Percentiles rank a stretch among this genome's conserved stretches.
Conservation (phyloP, 2,797 vertebrate genomes). For the Synanceia verrucosa region DNA sequence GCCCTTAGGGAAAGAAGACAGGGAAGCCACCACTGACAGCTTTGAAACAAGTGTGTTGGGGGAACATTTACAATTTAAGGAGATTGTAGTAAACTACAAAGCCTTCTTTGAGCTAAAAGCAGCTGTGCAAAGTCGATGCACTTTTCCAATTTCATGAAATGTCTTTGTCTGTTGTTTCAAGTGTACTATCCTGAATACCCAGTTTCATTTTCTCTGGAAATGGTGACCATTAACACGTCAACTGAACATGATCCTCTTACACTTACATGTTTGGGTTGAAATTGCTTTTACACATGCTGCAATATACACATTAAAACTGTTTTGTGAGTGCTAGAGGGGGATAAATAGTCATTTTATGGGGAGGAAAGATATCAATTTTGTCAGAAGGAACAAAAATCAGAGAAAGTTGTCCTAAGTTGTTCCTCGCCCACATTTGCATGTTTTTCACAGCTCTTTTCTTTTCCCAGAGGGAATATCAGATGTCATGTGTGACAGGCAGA, state of each 20-base stretch:
- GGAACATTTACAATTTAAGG: constrained; percentile 39
- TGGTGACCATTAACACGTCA: constrained; percentile 1
- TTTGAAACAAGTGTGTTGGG: constrained; percentile 27
- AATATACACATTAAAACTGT: background rate
- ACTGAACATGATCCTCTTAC: constrained; percentile 5
- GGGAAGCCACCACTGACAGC: constrained; percentile 33
- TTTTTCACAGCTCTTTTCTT: constrained; percentile 19
- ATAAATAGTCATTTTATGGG: background rate
- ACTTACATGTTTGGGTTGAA: background rate
- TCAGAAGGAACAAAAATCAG: background rate
- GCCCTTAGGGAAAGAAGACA: constrained; percentile 38
- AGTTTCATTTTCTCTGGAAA: constrained; percentile 32
- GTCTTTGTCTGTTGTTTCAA: constrained; percentile 1
- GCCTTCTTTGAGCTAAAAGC: background rate
- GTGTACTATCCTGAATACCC: constrained; percentile 11
- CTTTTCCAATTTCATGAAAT: constrained; percentile 33
- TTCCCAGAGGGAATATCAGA: constrained; percentile 43
- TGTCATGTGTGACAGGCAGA: constrained; percentile 41
- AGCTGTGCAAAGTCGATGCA: background rate
- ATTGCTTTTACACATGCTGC: background rate
- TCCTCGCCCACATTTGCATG: background rate
- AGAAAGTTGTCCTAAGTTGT: background rate
- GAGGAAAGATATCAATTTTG: constrained; percentile 4
- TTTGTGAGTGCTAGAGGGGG: background rate
- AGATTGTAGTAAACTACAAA: constrained; percentile 19